A percentile compares a stretch with the other conserved stretches of the same genome.
Evolutionary conservation across 2,888 invertebrate species (phyloP).

Genomic region (Ctena decussata): DNA sequence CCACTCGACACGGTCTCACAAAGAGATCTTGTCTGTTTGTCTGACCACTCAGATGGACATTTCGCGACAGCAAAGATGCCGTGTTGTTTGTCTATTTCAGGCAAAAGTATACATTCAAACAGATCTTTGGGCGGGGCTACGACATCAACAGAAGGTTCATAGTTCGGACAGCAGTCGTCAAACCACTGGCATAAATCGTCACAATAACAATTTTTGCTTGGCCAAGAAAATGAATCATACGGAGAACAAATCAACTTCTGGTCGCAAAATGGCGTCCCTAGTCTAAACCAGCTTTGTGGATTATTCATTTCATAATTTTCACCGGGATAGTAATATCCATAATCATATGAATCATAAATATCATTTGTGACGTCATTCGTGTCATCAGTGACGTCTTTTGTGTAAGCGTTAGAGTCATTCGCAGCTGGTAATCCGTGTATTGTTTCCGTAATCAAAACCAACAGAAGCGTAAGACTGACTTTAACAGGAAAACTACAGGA

Average conservation of each 20-base stretch:
- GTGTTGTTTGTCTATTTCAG: not conserved
- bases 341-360: not conserved
- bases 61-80: slow-evolving; percentile 39
- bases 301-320: too few relatives aligned
- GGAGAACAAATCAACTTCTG: not conserved
- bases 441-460: too few relatives aligned
- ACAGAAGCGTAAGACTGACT: too few relatives aligned
- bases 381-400: too few relatives aligned
- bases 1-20: slow-evolving; percentile 17
- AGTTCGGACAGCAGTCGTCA: not conserved
- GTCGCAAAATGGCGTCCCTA: not conserved
- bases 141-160: not conserved
- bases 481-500: too few relatives aligned
- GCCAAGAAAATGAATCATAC: not conserved
- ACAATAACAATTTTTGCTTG: slow-evolving; percentile 3
- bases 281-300: not conserved
- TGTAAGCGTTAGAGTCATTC: too few relatives aligned
- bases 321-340: not conserved
- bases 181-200: not conserved
- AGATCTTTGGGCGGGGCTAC: not conserved
- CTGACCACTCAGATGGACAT: slow-evolving; percentile 20
- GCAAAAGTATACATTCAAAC: not conserved
- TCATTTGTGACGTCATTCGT: not conserved
- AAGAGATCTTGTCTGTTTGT: not conserved
- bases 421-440: too few relatives aligned